These are phyloP conservation scores for Cetonia aurata DNA, from an alignment of 2,888 invertebrate species.

Conservation along the genomic window DNA sequence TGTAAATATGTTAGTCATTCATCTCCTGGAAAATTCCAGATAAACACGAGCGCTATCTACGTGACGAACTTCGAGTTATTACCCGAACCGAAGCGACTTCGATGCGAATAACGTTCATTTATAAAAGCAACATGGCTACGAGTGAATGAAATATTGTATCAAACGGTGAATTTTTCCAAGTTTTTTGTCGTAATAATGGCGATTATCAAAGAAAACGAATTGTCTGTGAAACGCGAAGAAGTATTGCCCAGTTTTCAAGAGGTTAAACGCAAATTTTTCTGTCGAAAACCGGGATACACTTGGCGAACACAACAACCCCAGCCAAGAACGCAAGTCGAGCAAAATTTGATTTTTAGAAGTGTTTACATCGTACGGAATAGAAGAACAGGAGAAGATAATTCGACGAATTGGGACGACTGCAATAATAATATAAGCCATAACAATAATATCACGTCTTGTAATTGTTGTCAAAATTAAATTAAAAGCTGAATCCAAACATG, in stretches of 20 bases:
- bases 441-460: conserved; percentile 1
- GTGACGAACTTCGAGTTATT: too few relatives aligned
- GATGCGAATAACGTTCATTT: conserved; percentile 2
- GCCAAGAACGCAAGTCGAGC: background rate
- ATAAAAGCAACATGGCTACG: conserved; percentile 33
- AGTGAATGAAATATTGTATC: conserved; percentile 37
- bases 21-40: too few relatives aligned
- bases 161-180: conserved; percentile 28
- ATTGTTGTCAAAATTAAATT: background rate
- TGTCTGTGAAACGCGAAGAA: conserved; percentile 28
- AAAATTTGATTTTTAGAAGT: conserved; percentile 7
- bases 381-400: conserved; percentile 2
- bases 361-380: conserved; percentile 1
- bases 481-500: conserved; percentile 30
- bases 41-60: conserved; percentile 3
- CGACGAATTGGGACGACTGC: conserved; percentile 27
- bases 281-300: conserved; percentile 28
- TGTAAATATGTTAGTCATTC: too few relatives aligned
- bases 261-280: conserved; percentile 27
- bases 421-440: conserved; percentile 17
- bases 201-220: conserved; percentile 30
- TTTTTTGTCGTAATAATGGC: conserved; percentile 36
- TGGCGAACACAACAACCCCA: background rate
- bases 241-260: conserved; percentile 27
- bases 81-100: too few relatives aligned